Evolutionary conservation across 2,888 invertebrate genomes (phyloP).

Genomic region (Lutraria lutraria): DNA sequence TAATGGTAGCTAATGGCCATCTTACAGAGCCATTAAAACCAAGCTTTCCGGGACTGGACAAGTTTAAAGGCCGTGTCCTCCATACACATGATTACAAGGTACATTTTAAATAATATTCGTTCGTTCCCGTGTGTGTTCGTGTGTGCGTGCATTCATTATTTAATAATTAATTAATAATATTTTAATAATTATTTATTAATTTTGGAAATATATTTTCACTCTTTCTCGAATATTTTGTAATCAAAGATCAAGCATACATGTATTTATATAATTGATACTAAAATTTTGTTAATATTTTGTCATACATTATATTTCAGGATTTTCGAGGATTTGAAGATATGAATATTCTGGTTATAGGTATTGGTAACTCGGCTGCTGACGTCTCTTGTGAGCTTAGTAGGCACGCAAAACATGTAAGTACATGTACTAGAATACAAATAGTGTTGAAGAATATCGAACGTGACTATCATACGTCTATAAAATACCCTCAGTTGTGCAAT

Average conservation of each 20-base stretch:
- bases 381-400: conserved; percentile 73
- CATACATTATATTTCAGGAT: conserved; percentile 61
- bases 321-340: conserved; percentile 71
- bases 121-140: neutral
- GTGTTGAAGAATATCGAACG: no score
- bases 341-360: conserved; percentile 69
- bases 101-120: neutral
- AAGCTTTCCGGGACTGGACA: conserved; percentile 70
- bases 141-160: no score
- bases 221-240: no score
- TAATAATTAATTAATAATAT: no score
- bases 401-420: conserved; percentile 74
- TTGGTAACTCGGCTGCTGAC: conserved; percentile 74
- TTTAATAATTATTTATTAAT: no score
- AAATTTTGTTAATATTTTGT: no score
- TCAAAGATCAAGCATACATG: no score
- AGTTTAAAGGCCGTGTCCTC: conserved; percentile 74
- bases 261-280: no score
- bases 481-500: no score
- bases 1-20: conserved; percentile 82
- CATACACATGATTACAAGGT: conserved; percentile 74
- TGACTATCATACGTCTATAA: no score
- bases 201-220: no score
- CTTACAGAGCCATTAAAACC: conserved; percentile 73
- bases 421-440: neutral